A percentile compares a stretch with the other conserved stretches of the same genome.
Conservation (phyloP, 2,888 invertebrate species). For the Tetropium fuscum region DNA sequence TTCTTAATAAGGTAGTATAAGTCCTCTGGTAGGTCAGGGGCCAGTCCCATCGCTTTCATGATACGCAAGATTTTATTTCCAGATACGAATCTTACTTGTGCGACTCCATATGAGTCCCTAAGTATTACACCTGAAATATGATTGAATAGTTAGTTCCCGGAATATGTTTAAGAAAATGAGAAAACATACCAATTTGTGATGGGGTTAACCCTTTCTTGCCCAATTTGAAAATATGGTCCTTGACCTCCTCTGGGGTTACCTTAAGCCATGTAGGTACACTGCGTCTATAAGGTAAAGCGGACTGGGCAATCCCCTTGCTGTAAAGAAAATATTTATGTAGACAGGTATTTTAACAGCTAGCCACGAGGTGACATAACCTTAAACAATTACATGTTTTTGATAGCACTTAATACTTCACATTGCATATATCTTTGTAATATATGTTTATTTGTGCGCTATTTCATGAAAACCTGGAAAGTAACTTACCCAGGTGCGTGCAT, state of each 20-base stretch:
- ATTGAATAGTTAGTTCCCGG: no score
- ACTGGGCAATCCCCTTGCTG: conserved; percentile 99
- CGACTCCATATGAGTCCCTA: conserved; percentile 98
- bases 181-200: conserved; percentile 93
- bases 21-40: conserved; percentile 98
- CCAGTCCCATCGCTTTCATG: conserved; percentile 97
- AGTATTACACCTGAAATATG: conserved; percentile 88
- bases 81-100: conserved; percentile 98
- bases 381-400: conserved; percentile 66
- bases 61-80: conserved; percentile 99
- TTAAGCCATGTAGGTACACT: conserved; percentile 99
- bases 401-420: no score
- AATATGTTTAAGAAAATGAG: neutral
- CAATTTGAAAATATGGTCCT: conserved; percentile 97
- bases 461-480: conserved; percentile 21
- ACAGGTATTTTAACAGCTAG: conserved; percentile 24
- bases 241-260: conserved; percentile 95
- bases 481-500: conserved; percentile 99
- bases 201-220: conserved; percentile 99
- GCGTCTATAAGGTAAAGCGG: conserved; percentile 97
- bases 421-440: no score
- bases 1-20: conserved; percentile 99
- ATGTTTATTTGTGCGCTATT: neutral
- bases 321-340: conserved; percentile 65
- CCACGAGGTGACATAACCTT: conserved; percentile 60